Evolutionary conservation across 1,140 invertebrate genomes (phyloP).

Genomic region (Tigriopus japonicus): DNA sequence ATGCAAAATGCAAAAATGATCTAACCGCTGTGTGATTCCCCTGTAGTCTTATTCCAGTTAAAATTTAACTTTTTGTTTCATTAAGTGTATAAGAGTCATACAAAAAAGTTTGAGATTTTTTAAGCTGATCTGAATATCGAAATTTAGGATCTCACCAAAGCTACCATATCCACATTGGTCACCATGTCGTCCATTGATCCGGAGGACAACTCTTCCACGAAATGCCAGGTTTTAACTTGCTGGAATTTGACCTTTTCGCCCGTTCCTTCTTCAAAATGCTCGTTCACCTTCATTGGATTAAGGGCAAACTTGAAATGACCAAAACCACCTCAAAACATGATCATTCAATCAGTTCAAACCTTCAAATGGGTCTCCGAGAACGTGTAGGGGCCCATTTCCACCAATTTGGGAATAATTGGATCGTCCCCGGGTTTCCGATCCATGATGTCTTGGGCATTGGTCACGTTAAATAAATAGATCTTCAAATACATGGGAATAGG

Average conservation of each 20-base stretch:
- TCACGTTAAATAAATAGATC: neutral
- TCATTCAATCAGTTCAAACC: neutral
- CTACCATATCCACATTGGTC: neutral
- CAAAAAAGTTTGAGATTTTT: too few relatives aligned
- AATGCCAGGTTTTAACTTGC: neutral
- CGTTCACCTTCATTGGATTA: too few relatives aligned
- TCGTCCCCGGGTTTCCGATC: neutral
- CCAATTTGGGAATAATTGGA: neutral
- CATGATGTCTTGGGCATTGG: neutral
- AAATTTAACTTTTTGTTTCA: too few relatives aligned
- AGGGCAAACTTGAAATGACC: too few relatives aligned
- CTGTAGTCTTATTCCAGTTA: too few relatives aligned
- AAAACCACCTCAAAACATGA: too few relatives aligned
- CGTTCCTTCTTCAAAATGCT: neutral
- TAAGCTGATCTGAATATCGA: too few relatives aligned
- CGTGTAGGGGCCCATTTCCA: neutral
- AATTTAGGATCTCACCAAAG: neutral
- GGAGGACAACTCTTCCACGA: neutral
- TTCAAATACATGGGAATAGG: neutral
- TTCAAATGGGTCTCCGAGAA: neutral
- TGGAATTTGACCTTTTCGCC: neutral
- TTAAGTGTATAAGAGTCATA: too few relatives aligned
- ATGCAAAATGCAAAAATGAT: too few relatives aligned
- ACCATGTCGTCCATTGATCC: neutral
- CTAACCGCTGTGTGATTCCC: too few relatives aligned